These are phyloP conservation scores for Drosophila teissieri DNA, from an alignment of 1,140 invertebrate genomes.

Conservation along the genomic window DNA sequence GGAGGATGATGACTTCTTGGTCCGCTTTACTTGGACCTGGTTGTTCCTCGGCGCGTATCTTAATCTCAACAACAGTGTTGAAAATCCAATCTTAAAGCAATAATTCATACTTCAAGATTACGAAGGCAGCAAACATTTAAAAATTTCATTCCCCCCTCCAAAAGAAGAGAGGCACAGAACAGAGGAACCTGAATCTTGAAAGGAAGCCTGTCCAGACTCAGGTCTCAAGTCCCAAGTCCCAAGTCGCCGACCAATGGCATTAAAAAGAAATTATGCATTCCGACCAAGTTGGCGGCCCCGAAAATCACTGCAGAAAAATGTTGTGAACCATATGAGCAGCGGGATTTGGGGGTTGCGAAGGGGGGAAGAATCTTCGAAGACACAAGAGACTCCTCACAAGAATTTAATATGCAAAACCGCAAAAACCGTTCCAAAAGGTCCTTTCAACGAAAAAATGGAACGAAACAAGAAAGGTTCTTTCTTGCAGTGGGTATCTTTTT, in stretches of 20 bases:
- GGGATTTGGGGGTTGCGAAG: neutral
- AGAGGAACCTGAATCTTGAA: slow-evolving; percentile 33
- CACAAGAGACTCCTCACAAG: slow-evolving; percentile 53
- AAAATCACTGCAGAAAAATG: slow-evolving; percentile 81
- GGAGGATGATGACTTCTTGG: slow-evolving; percentile 11
- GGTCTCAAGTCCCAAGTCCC: slow-evolving; percentile 15
- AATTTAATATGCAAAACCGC: slow-evolving; percentile 84
- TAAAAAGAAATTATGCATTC: slow-evolving; percentile 84
- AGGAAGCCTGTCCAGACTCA: slow-evolving; percentile 32
- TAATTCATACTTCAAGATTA: slow-evolving; percentile 84
- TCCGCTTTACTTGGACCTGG: slow-evolving; percentile 49
- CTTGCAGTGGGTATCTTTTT: slow-evolving; percentile 60
- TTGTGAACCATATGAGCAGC: slow-evolving; percentile 36
- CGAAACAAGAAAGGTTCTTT: slow-evolving; percentile 45
- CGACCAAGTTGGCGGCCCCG: slow-evolving; percentile 79
- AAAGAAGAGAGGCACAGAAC: slow-evolving; percentile 7
- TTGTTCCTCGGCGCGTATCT: slow-evolving; percentile 66
- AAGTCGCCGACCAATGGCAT: slow-evolving; percentile 65
- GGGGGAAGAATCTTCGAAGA: slow-evolving; percentile 14
- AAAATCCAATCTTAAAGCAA: slow-evolving; percentile 84
- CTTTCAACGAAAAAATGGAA: slow-evolving; percentile 29
- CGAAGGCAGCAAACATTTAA: slow-evolving; percentile 82
- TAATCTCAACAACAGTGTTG: slow-evolving; percentile 83
- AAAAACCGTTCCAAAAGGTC: slow-evolving; percentile 72
- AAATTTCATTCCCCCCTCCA: slow-evolving; percentile 59